Evolutionary conservation across 2,797 vertebrate species (phyloP).

Genomic region (Furcifer pardalis): DNA sequence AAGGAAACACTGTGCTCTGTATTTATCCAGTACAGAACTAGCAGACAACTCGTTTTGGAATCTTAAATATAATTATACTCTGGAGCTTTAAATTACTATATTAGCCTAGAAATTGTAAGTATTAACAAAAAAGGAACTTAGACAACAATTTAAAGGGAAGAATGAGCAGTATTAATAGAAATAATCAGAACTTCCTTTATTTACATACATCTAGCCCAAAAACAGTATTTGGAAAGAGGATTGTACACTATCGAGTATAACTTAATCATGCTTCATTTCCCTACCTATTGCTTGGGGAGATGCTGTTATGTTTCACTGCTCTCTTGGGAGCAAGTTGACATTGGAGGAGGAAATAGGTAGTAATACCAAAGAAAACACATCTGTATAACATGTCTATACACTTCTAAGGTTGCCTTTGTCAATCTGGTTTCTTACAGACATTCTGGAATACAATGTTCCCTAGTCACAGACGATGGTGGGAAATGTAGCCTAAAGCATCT

Average conservation of each 20-base stretch:
- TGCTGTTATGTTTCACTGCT: constrained; percentile 58
- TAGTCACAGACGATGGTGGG: background rate
- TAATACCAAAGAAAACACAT: constrained; percentile 41
- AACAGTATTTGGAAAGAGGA: constrained; percentile 21
- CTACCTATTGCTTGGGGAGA: constrained; percentile 59
- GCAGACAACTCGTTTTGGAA: constrained; percentile 72
- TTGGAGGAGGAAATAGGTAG: constrained; percentile 50
- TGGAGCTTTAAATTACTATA: constrained; percentile 69
- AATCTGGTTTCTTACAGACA: background rate
- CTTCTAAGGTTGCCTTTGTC: constrained; percentile 39
- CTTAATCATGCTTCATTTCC: constrained; percentile 63
- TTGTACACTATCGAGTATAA: constrained; percentile 45
- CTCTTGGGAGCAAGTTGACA: constrained; percentile 51
- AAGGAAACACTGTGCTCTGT: constrained; percentile 64
- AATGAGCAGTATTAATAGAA: constrained; percentile 67
- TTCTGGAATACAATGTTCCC: background rate
- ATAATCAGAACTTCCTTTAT: constrained; percentile 65
- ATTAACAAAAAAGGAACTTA: constrained; percentile 65
- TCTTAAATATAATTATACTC: constrained; percentile 78
- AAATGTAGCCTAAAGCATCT: background rate
- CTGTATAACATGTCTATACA: constrained; percentile 43
- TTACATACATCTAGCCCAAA: constrained; percentile 60
- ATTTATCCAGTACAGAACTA: constrained; percentile 76
- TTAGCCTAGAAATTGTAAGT: constrained; percentile 65
- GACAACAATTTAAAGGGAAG: constrained; percentile 45